Base-by-base conservation (phyloP, 2,888 invertebrate species). In the Cantharis rustica region DNA sequence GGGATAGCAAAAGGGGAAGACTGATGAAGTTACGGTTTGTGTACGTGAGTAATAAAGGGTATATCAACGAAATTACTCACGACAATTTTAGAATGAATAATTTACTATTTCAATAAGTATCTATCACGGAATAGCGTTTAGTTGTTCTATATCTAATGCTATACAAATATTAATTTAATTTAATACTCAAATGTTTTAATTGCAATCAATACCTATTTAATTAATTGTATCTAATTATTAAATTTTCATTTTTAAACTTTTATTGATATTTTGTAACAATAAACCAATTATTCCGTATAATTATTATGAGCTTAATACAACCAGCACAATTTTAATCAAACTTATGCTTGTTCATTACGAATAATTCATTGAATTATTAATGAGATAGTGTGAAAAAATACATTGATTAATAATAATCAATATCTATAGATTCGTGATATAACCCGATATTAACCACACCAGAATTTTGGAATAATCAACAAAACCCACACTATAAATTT, bases 11-110 rank as follows among this genome's bases (percentile, higher is more conserved):
- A 73, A 73, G 69, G 69, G 70, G 61, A 76, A 72, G 69, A 69
- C 72, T 70, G 69, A 76, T 73, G 69, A 76, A 76, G 72, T 76
- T 73, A 76, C 69, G 75, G 62, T 76, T 76, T 73, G 61, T 73
- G 61, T 73, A 72, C 72, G 72, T 73, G 47, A 64, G 70, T 72
- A 73, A 72, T 76, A 69, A 74, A 74, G 61, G 61, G 66, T 61
- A 61, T 63, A 72, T 72, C 72, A 76, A 73, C 72, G 13, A 61
- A 76, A 76, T 76, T 73, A 70, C 64, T 69, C 63, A 47, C 61
- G 62, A 70, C 69, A 74, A 69, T 69, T 74, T 74, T 61, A 63
- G 20, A 69, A 73, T 73, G 68, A 68, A 73, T 73, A 73, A 69
- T 73, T 73, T 62, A 73, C 26, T 17, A 69, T 69, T 69, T 69